Percentiles rank a stretch among this genome's conserved stretches.
These are phyloP conservation scores for Entomyzon cyanotis DNA, from an alignment of 2,113 vertebrate species.

Conservation along the genomic window DNA sequence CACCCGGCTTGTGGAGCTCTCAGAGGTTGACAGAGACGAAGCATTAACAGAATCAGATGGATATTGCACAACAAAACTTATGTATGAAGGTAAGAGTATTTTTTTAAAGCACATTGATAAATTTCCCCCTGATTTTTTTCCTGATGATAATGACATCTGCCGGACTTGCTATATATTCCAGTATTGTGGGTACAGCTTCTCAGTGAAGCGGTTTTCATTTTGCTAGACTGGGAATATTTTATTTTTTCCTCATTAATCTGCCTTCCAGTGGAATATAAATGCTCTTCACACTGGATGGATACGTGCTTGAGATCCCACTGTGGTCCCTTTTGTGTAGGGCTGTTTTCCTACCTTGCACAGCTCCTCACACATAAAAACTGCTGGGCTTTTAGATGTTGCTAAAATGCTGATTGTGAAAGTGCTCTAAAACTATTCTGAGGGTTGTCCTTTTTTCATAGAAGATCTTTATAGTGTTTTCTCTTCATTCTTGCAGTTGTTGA, in stretches of 20 bases:
- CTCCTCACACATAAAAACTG: background rate
- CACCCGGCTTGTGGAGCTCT: constrained; percentile 84
- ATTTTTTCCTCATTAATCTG: background rate
- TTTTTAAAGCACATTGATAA: background rate
- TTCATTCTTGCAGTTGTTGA: constrained; percentile 85
- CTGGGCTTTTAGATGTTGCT: background rate
- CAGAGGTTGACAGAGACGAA: constrained; percentile 85
- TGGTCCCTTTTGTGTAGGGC: background rate
- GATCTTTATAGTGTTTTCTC: background rate
- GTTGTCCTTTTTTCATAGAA: background rate
- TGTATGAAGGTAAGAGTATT: constrained; percentile 89
- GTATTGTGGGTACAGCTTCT: background rate
- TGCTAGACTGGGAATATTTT: background rate
- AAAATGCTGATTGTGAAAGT: background rate
- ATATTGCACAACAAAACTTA: constrained; percentile 86
- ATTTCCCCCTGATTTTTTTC: background rate
- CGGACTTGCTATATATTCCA: background rate
- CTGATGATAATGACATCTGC: background rate
- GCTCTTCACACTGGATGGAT: background rate
- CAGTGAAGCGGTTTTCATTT: background rate
- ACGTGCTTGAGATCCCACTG: background rate
- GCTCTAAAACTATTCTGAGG: background rate
- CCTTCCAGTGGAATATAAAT: background rate
- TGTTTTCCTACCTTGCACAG: background rate
- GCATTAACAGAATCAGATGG: constrained; percentile 82